A percentile compares a stretch with the other conserved stretches of the same genome.
These are phyloP conservation scores for Mizuhopecten yessoensis DNA, from an alignment of 1,140 invertebrate genomes.

Conservation along the genomic window DNA sequence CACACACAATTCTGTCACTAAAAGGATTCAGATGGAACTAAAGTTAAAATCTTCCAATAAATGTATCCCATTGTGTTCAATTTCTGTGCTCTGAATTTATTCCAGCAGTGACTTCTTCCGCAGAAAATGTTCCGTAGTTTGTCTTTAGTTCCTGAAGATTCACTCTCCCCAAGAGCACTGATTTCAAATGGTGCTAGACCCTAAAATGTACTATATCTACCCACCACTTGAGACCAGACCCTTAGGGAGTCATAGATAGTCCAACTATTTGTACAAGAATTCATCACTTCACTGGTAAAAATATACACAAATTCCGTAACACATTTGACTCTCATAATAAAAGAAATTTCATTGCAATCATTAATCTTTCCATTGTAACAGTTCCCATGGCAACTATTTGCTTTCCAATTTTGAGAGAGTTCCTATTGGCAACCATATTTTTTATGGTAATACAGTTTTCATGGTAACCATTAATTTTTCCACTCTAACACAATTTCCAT, in stretches of 20 bases:
- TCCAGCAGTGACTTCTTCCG: background rate
- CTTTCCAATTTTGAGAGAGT: too few species aligned
- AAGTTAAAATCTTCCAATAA: too few species aligned
- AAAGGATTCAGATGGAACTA: too few species aligned
- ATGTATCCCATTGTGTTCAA: too few species aligned
- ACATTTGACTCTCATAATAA: background rate
- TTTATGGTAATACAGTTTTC: constrained; percentile 41
- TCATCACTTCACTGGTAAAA: too few species aligned
- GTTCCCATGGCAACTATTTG: background rate
- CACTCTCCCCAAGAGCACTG: constrained; percentile 74
- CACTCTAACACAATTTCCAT: constrained; percentile 34
- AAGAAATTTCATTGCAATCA: constrained; percentile 30
- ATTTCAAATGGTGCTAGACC: constrained; percentile 82
- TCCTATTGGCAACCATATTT: constrained; percentile 49
- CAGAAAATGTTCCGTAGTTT: background rate
- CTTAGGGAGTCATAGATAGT: constrained; percentile 61
- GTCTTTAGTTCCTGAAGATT: constrained; percentile 40
- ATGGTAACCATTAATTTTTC: constrained; percentile 53
- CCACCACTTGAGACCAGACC: constrained; percentile 78
- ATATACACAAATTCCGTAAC: background rate
- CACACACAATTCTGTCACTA: too few species aligned
- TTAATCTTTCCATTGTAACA: constrained; percentile 9
- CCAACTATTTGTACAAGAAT: background rate
- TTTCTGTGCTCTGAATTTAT: background rate
- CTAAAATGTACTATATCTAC: constrained; percentile 68